These are phyloP conservation scores for Drosophila setifemur DNA, from an alignment of 1,140 invertebrate species.

Conservation along the genomic window DNA sequence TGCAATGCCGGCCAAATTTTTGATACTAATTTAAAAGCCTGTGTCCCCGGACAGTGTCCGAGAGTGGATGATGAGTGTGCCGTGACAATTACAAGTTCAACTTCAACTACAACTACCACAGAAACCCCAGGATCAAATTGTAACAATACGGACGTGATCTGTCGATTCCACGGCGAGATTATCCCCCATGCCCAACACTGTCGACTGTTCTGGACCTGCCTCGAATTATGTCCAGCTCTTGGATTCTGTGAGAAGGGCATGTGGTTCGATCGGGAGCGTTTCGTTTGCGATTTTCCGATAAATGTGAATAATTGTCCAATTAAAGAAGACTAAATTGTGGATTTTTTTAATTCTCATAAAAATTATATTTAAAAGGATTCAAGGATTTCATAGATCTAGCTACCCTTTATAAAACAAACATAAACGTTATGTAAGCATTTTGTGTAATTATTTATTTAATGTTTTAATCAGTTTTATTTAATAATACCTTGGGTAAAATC, in stretches of 20 bases:
- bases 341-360: background rate
- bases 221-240: constrained; percentile 25
- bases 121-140: background rate
- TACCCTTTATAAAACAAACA: too few relatives aligned
- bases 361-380: too few relatives aligned
- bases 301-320: constrained; percentile 55
- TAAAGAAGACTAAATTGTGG: constrained; percentile 28
- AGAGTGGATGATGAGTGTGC: constrained; percentile 12
- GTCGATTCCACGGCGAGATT: constrained; percentile 33
- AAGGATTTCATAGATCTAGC: too few relatives aligned
- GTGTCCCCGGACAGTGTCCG: constrained; percentile 41
- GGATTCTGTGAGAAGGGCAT: constrained; percentile 55
- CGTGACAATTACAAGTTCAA: background rate
- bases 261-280: constrained; percentile 50
- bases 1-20: constrained; percentile 28
- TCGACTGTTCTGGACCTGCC: constrained; percentile 47
- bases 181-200: constrained; percentile 50
- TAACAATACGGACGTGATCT: constrained; percentile 9
- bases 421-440: too few relatives aligned
- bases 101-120: background rate
- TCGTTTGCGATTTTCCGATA: constrained; percentile 32
- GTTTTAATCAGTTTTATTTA: too few relatives aligned
- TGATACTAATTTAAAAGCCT: background rate
- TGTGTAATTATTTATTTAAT: too few relatives aligned
- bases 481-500: too few relatives aligned